Evolutionary conservation across 2,797 vertebrate genomes (phyloP), one percentile per base, ranked within the genome.

Genomic region (Gila robusta): DNA sequence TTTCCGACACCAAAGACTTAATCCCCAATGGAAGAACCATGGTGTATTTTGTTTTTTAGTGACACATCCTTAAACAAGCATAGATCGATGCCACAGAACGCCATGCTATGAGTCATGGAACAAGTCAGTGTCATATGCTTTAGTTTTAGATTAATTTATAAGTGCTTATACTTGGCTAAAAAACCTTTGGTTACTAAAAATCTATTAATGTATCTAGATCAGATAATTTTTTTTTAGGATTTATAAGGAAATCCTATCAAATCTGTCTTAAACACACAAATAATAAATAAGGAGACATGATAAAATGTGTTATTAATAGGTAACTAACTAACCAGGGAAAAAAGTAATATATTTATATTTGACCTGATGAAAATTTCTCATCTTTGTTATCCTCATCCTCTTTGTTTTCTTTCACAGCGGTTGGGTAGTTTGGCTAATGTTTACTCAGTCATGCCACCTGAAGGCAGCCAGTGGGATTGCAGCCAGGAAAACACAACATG

Each of bases 341-440:
- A 56, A 77, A 37, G 26, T 21, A 1, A 21, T 52, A 21, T 52
- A 2, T 41, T 70, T 67, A n/a, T 88, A 89, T 94, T 94, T 91
- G 90, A 91, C 93, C 93, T 93, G 94, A 94, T 93, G 91, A 92
- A 88, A 47, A 67, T 47, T 91, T 94, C 94, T 92, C 92, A 94
- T 94, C 93, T 92, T 89, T 89, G 87, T 85, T 76, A 89, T 85
- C 37, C 78, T 90, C 56, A 28, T 64, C 47, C 32, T 73, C 16
- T 83, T 28, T 12, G 66, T 52, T 83, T 74, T 80, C 72, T 79
- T 83, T 67, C 12, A 32, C 93, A 94, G 90, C 93, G 95, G 89
- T 93, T 94, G 0, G 95, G 96, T 0, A 94, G 94, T 44, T 91
- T 93, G 84, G 89, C 92, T 84, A 95, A 95, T 35, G 72, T 91